Evolutionary conservation across 2,113 vertebrate species (phyloP).

Genomic region (Muscicapa adusta): DNA sequence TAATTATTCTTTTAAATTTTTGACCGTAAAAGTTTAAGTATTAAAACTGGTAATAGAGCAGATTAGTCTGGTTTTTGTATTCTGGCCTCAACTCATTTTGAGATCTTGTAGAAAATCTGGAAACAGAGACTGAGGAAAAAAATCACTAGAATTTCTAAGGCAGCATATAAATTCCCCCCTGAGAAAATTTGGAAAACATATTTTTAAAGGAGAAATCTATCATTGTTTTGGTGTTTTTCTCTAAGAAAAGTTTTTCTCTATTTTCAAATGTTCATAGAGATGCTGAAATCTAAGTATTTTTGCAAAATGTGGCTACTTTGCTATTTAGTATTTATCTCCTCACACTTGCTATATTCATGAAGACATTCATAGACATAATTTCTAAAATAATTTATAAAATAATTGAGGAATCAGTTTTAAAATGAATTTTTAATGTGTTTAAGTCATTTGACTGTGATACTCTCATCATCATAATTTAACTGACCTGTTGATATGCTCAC

Average conservation of each 20-base stretch:
- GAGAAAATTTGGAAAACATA: background rate
- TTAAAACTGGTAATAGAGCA: background rate
- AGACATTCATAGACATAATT: background rate
- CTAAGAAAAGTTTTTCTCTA: background rate
- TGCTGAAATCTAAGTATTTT: background rate
- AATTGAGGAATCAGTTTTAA: background rate
- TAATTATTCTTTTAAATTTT: background rate
- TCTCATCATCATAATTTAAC: background rate
- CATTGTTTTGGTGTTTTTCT: background rate
- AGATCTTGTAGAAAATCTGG: background rate
- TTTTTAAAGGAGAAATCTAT: background rate
- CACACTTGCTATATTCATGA: background rate
- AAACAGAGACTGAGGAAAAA: background rate
- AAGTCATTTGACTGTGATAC: background rate
- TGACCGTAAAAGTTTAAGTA: background rate
- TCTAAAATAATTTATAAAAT: background rate
- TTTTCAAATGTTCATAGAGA: background rate
- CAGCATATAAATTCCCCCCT: fast-evolving
- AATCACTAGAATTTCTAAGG: background rate
- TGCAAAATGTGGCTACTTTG: background rate
- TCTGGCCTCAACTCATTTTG: background rate
- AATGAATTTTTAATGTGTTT: background rate
- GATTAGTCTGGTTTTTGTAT: background rate
- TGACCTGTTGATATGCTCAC: background rate
- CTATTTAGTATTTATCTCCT: background rate